Evolutionary conservation across 92 coral and sea anemone genomes (phyloP).

Genomic region (Galaxea fascicularis): DNA sequence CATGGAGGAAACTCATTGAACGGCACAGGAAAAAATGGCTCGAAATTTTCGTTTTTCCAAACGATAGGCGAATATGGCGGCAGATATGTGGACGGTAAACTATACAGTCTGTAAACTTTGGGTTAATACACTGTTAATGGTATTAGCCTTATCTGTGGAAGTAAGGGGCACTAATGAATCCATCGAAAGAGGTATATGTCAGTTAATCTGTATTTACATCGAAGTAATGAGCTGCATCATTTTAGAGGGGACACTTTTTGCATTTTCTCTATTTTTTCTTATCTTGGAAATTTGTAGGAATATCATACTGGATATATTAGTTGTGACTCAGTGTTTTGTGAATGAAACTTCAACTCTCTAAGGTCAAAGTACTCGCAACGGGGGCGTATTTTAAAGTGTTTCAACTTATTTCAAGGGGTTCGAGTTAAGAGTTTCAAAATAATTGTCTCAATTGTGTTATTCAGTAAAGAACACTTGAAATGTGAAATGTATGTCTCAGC

Average conservation of each 20-base stretch:
- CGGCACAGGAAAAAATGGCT: background rate
- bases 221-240: background rate
- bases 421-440: background rate
- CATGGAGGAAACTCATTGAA: background rate
- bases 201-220: background rate
- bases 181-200: conserved; percentile 12
- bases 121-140: background rate
- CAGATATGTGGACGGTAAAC: background rate
- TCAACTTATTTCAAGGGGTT: background rate
- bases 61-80: conserved; percentile 7
- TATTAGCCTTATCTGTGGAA: background rate
- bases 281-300: background rate
- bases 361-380: background rate
- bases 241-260: background rate
- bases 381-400: background rate
- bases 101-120: background rate
- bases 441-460: background rate
- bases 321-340: background rate
- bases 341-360: background rate
- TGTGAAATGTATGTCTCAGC: no score
- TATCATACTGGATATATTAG: background rate
- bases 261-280: background rate
- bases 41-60: background rate
- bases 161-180: background rate
- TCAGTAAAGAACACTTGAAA: no score